Conservation (phyloP, 2,113 vertebrate genomes). For the Cyprinodon tularosa region DNA sequence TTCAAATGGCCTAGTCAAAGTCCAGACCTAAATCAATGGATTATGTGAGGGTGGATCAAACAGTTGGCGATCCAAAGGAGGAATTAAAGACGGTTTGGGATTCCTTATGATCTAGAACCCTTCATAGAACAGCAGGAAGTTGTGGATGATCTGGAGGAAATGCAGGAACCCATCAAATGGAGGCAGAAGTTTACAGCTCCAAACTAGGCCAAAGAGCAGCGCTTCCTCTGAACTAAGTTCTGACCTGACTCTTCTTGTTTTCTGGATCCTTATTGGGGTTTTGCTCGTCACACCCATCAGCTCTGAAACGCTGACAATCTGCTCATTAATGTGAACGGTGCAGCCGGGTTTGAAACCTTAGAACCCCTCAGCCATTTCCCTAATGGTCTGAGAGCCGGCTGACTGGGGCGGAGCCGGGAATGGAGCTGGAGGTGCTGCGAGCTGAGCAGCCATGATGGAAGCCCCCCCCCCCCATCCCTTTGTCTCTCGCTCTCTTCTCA, state of each 20-base stretch:
- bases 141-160: neutral
- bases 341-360: slow-evolving; percentile 51
- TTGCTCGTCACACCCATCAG: slow-evolving; percentile 66
- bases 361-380: slow-evolving; percentile 64
- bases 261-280: slow-evolving; percentile 44
- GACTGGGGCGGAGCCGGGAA: slow-evolving; percentile 33
- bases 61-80: neutral
- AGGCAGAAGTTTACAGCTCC: slow-evolving; percentile 6
- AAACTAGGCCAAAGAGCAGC: slow-evolving; percentile 50
- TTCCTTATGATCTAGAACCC: too few species aligned
- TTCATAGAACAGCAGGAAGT: too few species aligned
- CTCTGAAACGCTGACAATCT: slow-evolving; percentile 66
- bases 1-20: neutral
- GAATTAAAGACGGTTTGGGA: neutral
- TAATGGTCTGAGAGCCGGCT: slow-evolving; percentile 49
- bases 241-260: slow-evolving; percentile 46
- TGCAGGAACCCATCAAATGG: too few species aligned
- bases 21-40: neutral
- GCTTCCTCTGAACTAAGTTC: slow-evolving; percentile 13
- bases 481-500: slow-evolving; percentile 58
- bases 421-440: slow-evolving; percentile 31
- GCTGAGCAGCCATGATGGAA: slow-evolving; percentile 65
- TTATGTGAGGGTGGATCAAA: neutral
- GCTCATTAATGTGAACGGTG: slow-evolving; percentile 75
- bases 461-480: neutral